Evolutionary conservation across 2,888 invertebrate genomes (phyloP).

Genomic region (Cheilosia soror): DNA sequence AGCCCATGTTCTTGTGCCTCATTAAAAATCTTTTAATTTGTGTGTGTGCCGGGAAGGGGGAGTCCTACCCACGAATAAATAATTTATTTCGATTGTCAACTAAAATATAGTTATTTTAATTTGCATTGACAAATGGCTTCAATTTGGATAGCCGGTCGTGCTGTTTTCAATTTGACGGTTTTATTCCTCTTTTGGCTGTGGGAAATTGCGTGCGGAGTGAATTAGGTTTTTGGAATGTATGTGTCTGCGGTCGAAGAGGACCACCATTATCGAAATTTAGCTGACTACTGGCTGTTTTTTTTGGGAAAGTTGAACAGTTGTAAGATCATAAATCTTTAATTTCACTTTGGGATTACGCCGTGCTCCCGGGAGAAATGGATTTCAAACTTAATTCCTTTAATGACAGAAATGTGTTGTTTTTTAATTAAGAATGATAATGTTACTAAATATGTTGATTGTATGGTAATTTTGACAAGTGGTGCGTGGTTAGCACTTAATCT

Average conservation of each 20-base stretch:
- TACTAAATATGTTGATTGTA: conserved; percentile 64
- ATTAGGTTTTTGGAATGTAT: conserved; percentile 33
- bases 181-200: conserved; percentile 3
- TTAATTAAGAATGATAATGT: conserved; percentile 66
- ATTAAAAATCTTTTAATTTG: conserved; percentile 72
- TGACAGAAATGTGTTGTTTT: conserved; percentile 50
- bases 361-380: conserved; percentile 39
- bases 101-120: conserved; percentile 73
- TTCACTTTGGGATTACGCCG: conserved; percentile 47
- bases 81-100: conserved; percentile 66
- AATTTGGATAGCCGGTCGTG: conserved; percentile 56
- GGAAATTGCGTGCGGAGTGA: conserved; percentile 42
- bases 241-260: background rate
- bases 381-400: conserved; percentile 68
- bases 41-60: background rate
- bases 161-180: conserved; percentile 46
- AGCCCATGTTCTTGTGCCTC: conserved; percentile 39
- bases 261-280: conserved; percentile 1
- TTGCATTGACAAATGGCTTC: conserved; percentile 73
- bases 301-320: conserved; percentile 30
- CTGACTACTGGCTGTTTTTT: background rate
- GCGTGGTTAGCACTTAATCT: conserved; percentile 11
- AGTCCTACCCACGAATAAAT: conserved; percentile 28
- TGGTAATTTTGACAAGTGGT: conserved; percentile 62
- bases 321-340: conserved; percentile 68